Evolutionary conservation across 2,888 invertebrate genomes (phyloP), one percentile per base, ranked within the genome.

Genomic region (Euzetes globulus): DNA sequence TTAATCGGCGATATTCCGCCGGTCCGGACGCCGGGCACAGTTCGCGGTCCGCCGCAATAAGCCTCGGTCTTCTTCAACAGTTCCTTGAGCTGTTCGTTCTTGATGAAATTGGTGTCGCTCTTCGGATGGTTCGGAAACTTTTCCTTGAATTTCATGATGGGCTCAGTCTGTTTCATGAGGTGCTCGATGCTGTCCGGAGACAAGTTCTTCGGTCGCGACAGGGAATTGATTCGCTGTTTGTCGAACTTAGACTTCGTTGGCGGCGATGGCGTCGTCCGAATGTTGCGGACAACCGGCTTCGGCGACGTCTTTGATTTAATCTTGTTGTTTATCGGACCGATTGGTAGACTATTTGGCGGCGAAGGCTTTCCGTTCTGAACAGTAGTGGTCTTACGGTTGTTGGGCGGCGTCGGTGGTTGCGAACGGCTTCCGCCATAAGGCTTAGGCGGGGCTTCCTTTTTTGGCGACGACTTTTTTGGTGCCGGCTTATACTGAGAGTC

Each of bases 101-200:
- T 55, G 47, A 50, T 25, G 27, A 27, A 25, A 13, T 25, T 29
- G 17, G 22, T 22, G 47, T 3, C 19, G 5, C 19, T 13, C 4
- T 29, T 19, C 15, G 29, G 45, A 74, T 77, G 76, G 68, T 77
- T 73, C 11, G 78, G 78, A 74, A 78, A 78, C 52, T 77, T 77
- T 22, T 78, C 78, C 27, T 78, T 78, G 25, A 78, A 78, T 25
- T 78, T 78, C 41, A 78, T 78, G 13, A 77, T 68, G 22, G 74
- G 76, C 7, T 74, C 75, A 3, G 63, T 72, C 5, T 50, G 29
- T 63, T 75, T 63, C 6, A 55, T n/a, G 15, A 50, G 45, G 5
- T 58, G 29, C n/a, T 72, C 72, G 13, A 75, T 50, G 33, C 72
- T 47, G 45, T 65, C 65, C 29, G 71, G 55, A 3, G 73, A 65